phyloP scores from a whole-genome alignment of 2,113 vertebrate genomes.

The Ochotona princeps region DNA sequence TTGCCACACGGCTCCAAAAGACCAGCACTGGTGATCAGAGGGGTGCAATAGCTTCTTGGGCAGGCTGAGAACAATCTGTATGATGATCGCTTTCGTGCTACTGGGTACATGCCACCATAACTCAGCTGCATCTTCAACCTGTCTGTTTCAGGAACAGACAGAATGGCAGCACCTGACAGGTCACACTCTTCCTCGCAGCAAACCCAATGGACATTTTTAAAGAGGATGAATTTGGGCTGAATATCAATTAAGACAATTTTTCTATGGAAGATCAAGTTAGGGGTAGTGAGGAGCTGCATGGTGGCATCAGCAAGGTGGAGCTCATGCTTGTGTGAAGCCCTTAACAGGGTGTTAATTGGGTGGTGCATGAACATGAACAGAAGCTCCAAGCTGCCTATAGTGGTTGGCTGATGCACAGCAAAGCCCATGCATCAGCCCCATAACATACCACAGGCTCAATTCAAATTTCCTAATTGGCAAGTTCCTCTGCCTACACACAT shows the following conservation, averaged over 20 bases:
- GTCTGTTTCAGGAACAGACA: slow-evolving; percentile 22
- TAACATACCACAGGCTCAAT: not conserved
- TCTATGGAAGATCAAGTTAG: slow-evolving; percentile 29
- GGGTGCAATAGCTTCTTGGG: slow-evolving; percentile 16
- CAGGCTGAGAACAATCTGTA: slow-evolving; percentile 22
- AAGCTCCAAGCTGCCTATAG: not conserved
- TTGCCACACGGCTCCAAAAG: slow-evolving; percentile 51
- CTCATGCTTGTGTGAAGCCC: not conserved
- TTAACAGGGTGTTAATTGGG: slow-evolving; percentile 68
- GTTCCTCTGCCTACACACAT: not conserved
- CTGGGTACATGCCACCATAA: not conserved
- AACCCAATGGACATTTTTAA: slow-evolving; percentile 32
- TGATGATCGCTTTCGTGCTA: slow-evolving; percentile 35
- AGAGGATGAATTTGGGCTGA: slow-evolving; percentile 26
- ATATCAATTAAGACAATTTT: slow-evolving; percentile 68
- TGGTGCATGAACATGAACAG: not conserved
- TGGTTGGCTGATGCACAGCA: not conserved
- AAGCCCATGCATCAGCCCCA: not conserved
- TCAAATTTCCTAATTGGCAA: not conserved
- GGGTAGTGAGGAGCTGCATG: slow-evolving; percentile 30
- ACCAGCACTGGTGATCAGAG: not conserved
- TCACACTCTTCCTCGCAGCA: slow-evolving; percentile 31
- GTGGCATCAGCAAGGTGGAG: slow-evolving; percentile 14
- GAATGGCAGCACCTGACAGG: slow-evolving; percentile 41
- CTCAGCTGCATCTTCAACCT: slow-evolving; percentile 41